Evolutionary conservation across 2,888 invertebrate genomes (phyloP), one percentile per base, ranked within the genome.

Genomic region (Sphaerophoria taeniata): DNA sequence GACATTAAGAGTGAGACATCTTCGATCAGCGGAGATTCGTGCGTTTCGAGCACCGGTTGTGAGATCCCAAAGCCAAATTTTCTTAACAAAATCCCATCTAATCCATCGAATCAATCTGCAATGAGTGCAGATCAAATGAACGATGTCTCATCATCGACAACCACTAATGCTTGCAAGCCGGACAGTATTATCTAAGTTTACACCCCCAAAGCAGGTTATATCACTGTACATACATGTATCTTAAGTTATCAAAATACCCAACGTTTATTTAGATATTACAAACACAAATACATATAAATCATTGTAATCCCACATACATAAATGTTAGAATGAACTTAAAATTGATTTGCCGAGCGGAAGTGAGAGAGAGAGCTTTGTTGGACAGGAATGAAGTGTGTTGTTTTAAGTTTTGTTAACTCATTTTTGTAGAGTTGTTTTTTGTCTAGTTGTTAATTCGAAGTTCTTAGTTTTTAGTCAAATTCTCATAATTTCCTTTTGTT

Each of bases 1-100:
- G 91, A 91, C 80, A 89, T 90, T 74, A 91, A 91, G 58, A 90
- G 90, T 69, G 91, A 91, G 70, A 89, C 90, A 0, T 90, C 91
- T 0, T 90, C 91, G 0, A 89, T 90, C 67, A 90, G 91, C n/a
- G 90, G 89, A 9, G 85, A 85, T 31, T 80, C 80, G 1, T 73
- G 76, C 6, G 63, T 76, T 24, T 78, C 78, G 2, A 76, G 67
- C 0, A 70, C 67, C 4, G 47, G 76, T 24, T 47, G 36, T n/a
- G 80, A 81, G 43, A 65, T 73, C 6, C 63, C 69, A 36, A 85
- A 85, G 81, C 81, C 80, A 81, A 85, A 80, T 85, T 85, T 85
- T 77, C 53, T 85, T 36, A 85, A 85, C 43, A 85, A 85, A 70
- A 81, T 85, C 34, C 81, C 80, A 58, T 31, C 55, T 12, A 76